These are phyloP conservation scores for Protobothrops mucrosquamatus DNA, from an alignment of 2,113 vertebrate genomes.

Conservation along the genomic window DNA sequence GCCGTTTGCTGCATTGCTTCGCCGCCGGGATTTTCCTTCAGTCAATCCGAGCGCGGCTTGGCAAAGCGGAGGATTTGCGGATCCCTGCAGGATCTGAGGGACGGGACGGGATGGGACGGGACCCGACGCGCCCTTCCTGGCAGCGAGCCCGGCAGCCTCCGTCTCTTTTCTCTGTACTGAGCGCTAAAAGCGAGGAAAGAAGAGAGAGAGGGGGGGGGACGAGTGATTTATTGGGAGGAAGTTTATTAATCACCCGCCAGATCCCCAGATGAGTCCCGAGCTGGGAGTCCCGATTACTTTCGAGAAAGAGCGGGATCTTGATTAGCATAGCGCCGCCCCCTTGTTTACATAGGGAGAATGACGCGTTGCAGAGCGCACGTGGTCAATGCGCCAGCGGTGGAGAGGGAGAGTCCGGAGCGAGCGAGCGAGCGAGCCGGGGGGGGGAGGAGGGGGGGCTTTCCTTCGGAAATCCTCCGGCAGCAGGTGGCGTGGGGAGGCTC, in stretches of 20 bases:
- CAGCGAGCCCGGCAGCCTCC: not conserved
- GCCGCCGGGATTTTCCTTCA: not conserved
- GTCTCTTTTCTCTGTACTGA: not conserved
- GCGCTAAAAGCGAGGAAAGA: not conserved
- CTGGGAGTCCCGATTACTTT: not conserved
- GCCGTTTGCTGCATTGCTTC: not conserved
- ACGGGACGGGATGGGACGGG: not conserved
- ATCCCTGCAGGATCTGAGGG: not conserved
- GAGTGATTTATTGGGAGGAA: not conserved
- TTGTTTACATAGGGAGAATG: conserved; percentile 21
- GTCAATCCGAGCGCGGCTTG: not conserved
- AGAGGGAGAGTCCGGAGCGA: not conserved
- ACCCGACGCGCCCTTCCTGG: not conserved
- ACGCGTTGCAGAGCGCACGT: conserved; percentile 19
- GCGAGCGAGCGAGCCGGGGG: not conserved
- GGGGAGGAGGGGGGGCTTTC: not conserved
- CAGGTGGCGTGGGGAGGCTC: not conserved
- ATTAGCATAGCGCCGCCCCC: not conserved
- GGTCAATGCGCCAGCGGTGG: conserved; percentile 5
- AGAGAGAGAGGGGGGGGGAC: too few species aligned
- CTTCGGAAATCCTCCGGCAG: not conserved
- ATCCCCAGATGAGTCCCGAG: not conserved
- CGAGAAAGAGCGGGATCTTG: not conserved
- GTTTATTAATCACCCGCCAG: not conserved
- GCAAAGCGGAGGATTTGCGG: not conserved